Base-by-base conservation (phyloP, 2,888 invertebrate genomes). In the Caenorhabditis wallacei region DNA sequence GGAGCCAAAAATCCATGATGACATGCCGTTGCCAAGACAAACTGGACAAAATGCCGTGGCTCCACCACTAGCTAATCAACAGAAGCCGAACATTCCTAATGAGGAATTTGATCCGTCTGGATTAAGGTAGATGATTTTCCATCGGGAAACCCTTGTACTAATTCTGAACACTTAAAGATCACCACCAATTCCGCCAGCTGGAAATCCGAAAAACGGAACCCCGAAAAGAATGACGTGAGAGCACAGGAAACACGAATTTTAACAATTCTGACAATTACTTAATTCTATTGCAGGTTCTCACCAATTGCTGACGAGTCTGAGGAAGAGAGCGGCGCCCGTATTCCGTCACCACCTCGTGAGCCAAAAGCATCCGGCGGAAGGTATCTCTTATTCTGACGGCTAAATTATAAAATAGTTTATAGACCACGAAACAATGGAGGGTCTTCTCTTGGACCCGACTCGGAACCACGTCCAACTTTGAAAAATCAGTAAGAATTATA, bases 231-330 rank as follows among this genome's bases (percentile, higher is more conserved):
- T 82, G 76, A 78, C 71, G 82, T 82, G 68, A 48, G 63, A n/a
- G n/a, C n/a, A 22, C 8, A 35, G 18, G n/a, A n/a, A n/a, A n/a
- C n/a, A n/a, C n/a, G n/a, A 37, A 18, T 8, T 10, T 70, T 35
- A n/a, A 13, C 8, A 46, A 78, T 78, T 78, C 78, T 78, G 78
- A 61, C 63, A 22, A n/a, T 8, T 48, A 7, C 1, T 56, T 57
- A 22, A 24, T 70, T 35, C 43, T 70, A n/a, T n/a, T 79, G 71
- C 71, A 85, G 85, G 22, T 87, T 84, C 76, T 87, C 87, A 1
- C 83, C 85, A 37, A 86, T 86, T 66, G 79, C 83, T 37, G 85
- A 85, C 53, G 78, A 70, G n/a, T 83, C 84, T 43, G 84, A 85
- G 16, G 80, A 80, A 20, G 80, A 84, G 11, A 48, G 54, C n/a